A percentile compares a stretch with the other conserved stretches of the same genome.
Evolutionary conservation across 2,888 invertebrate species (phyloP).

Genomic region (Xylota sylvarum): DNA sequence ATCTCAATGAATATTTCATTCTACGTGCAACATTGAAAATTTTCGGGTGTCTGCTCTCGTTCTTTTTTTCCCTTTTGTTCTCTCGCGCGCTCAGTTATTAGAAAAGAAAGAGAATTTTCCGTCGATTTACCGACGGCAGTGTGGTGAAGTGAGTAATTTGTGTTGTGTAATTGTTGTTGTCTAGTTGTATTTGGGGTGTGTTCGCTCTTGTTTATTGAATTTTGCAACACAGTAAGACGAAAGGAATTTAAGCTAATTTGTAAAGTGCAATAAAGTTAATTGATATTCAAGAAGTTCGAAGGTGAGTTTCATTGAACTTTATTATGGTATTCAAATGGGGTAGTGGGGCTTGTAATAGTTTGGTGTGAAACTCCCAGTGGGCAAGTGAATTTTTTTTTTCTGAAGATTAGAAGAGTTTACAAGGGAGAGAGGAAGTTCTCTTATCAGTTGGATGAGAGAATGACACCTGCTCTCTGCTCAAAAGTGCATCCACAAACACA

Average conservation of each 20-base stretch:
- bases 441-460: constrained; percentile 18
- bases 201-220: constrained; percentile 77
- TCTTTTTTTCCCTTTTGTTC: constrained; percentile 41
- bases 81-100: constrained; percentile 40
- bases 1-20: constrained; percentile 65
- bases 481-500: neutral
- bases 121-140: constrained; percentile 16
- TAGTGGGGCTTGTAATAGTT: neutral
- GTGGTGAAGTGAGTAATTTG: constrained; percentile 47
- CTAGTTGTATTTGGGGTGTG: constrained; percentile 72
- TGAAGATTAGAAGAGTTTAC: constrained; percentile 22
- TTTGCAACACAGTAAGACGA: constrained; percentile 52
- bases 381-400: constrained; percentile 13
- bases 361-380: constrained; percentile 3
- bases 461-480: constrained; percentile 43
- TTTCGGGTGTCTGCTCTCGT: constrained; percentile 73
- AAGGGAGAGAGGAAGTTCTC: constrained; percentile 15
- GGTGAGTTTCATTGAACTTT: constrained; percentile 31
- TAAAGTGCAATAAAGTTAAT: constrained; percentile 4
- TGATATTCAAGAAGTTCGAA: neutral
- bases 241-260: constrained; percentile 32
- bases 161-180: constrained; percentile 65
- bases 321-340: neutral
- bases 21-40: constrained; percentile 74
- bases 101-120: constrained; percentile 49